Evolutionary conservation across 2,797 vertebrate genomes (phyloP).

Genomic region (Dipus sagitta): DNA sequence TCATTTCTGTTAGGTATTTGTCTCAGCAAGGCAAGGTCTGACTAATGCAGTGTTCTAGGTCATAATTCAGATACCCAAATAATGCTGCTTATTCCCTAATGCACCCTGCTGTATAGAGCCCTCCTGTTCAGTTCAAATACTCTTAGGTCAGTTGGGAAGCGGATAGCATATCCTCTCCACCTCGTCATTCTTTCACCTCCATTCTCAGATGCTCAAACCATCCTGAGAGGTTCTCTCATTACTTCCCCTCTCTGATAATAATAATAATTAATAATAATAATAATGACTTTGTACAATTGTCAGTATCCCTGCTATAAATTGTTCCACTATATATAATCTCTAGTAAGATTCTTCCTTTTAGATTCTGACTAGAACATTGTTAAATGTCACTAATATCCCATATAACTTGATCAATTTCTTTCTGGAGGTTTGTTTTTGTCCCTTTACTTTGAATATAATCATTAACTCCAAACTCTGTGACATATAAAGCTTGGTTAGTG

Average conservation of each 20-base stretch:
- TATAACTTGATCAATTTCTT: background rate
- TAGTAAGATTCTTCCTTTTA: conserved; percentile 17
- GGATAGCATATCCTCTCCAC: background rate
- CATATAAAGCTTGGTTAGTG: background rate
- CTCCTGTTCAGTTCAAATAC: background rate
- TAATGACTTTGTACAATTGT: conserved; percentile 3
- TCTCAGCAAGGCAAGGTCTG: background rate
- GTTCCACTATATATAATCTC: background rate
- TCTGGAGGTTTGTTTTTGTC: background rate
- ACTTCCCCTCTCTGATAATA: background rate
- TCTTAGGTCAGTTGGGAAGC: background rate
- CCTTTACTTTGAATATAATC: background rate
- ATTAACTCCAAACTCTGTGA: background rate
- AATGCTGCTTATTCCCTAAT: background rate
- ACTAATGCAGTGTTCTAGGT: background rate
- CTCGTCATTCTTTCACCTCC: background rate
- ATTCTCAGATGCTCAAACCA: background rate
- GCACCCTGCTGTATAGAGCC: background rate
- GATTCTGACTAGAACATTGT: background rate
- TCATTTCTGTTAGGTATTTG: background rate
- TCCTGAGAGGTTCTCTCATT: background rate
- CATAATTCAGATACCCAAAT: background rate
- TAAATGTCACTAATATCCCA: background rate
- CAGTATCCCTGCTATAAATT: background rate
- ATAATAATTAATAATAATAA: too few species aligned